Evolutionary conservation across 2,797 vertebrate genomes (phyloP).

Genomic region (Enteromius radiatus): DNA sequence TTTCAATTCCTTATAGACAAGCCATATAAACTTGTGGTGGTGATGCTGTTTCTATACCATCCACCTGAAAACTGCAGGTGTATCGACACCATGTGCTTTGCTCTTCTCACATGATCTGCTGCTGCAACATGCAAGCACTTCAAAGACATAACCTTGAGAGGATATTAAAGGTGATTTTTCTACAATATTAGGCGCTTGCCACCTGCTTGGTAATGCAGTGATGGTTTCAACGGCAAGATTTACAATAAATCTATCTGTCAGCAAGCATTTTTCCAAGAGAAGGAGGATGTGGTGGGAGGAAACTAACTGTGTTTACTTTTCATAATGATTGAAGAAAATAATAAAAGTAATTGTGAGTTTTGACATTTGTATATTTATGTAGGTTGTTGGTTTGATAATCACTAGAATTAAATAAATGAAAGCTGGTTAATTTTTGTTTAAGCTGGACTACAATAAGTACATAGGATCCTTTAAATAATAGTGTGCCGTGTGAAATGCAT

Average conservation of each 20-base stretch:
- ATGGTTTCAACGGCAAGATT: conserved; percentile 26
- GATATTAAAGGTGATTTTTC: conserved; percentile 25
- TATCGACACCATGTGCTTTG: neutral
- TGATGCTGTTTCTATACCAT: neutral
- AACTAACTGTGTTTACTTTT: neutral
- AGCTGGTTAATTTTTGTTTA: neutral
- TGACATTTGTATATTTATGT: neutral
- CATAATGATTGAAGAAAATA: neutral
- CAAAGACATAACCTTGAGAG: conserved; percentile 35
- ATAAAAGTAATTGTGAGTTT: neutral
- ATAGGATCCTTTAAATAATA: conserved; percentile 3
- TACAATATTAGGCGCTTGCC: conserved; percentile 10
- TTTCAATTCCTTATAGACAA: conserved; percentile 9
- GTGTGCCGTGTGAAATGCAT: neutral
- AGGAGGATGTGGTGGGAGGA: neutral
- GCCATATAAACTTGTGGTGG: neutral
- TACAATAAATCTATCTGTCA: neutral
- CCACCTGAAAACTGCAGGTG: conserved; percentile 21
- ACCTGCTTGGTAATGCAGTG: neutral
- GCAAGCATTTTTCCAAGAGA: neutral
- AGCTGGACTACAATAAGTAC: neutral
- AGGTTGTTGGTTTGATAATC: conserved; percentile 6
- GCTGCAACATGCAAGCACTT: conserved; percentile 32
- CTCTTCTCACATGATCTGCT: neutral
- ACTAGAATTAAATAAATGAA: neutral